Base-by-base conservation (phyloP, 2,888 invertebrate species). In the Odontomyia ornata region DNA sequence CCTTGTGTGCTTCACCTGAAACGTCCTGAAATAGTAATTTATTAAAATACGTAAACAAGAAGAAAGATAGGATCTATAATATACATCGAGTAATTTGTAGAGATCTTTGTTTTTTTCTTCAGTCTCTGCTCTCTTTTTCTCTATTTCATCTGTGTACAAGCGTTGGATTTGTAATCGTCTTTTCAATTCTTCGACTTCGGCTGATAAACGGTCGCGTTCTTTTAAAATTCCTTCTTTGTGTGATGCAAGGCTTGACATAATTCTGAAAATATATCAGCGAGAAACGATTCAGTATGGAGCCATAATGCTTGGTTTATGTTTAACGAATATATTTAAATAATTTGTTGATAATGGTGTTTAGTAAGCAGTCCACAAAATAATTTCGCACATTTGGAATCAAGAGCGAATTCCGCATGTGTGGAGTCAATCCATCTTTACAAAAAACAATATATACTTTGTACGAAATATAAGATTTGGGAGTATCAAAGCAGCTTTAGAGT, bases 51-150 rank as follows among this genome's bases (percentile, higher is more conserved):
- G n/a, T 28, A 28, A n/a, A n/a, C n/a, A n/a, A n/a, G n/a, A n/a
- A n/a, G 25, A 47, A 69, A 1, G 5, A 28, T 11, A 15, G n/a
- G 77, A 36, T 9, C 9, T 36, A 5, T 9, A 3, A 36, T 82
- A 78, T 79, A 87, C 87, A 80, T 87, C 87, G 0, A 87, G 80
- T 9, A 85, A 77, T 78, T 85, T 85, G 0, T 84, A 81, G 18
- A 87, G 69, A 65, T 83, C 84, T 77, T 86, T 86, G 73, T 84
- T 85, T 77, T 86, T 86, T 28, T 82, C 83, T 77, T 87, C 87
- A 57, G 84, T 72, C 0, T 83, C 81, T 11, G 84, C 81, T 27
- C 84, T 83, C 79, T 84, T 84, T 30, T 80, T 80, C 80, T 87
- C 87, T 71, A 87, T 81, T 36, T 87, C 87, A n/a, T 81, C 81